phyloP scores from a whole-genome alignment of 2,797 vertebrate species.

The Enteromius paludinosus region DNA sequence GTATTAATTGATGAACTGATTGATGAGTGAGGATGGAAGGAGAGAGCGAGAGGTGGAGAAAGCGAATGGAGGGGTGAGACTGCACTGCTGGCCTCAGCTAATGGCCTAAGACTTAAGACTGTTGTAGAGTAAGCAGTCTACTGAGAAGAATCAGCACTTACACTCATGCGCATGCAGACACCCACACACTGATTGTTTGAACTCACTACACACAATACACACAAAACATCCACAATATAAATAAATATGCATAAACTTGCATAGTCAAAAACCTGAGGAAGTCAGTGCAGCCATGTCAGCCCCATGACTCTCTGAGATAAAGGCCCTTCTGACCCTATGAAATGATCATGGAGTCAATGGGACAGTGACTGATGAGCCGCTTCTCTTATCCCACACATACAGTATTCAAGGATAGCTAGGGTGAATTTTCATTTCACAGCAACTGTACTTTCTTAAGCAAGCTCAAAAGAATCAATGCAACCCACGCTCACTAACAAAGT shows the following conservation, averaged over 20 bases:
- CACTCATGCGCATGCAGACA: constrained; percentile 31
- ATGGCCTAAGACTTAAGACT: constrained; percentile 65
- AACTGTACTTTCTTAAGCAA: not conserved
- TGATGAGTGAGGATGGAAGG: constrained; percentile 66
- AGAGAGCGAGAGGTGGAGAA: constrained; percentile 45
- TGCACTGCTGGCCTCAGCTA: constrained; percentile 76
- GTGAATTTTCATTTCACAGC: not conserved
- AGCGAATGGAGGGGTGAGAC: constrained; percentile 48
- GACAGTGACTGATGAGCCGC: not conserved
- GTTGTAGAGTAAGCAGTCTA: constrained; percentile 78
- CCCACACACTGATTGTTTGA: constrained; percentile 9
- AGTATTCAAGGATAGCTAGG: not conserved
- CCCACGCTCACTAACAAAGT: not conserved
- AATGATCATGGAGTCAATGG: not conserved
- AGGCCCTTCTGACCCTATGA: not conserved
- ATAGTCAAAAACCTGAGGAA: not conserved
- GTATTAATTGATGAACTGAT: constrained; percentile 83
- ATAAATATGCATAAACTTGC: not conserved
- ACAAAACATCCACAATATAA: constrained; percentile 10
- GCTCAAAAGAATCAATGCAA: not conserved
- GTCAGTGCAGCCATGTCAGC: not conserved
- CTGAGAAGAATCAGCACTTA: constrained; percentile 72
- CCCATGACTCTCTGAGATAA: not conserved
- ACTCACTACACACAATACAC: constrained; percentile 16
- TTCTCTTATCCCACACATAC: not conserved